Base-by-base conservation (phyloP, 2,888 invertebrate species). In the Chouioia cunea region DNA sequence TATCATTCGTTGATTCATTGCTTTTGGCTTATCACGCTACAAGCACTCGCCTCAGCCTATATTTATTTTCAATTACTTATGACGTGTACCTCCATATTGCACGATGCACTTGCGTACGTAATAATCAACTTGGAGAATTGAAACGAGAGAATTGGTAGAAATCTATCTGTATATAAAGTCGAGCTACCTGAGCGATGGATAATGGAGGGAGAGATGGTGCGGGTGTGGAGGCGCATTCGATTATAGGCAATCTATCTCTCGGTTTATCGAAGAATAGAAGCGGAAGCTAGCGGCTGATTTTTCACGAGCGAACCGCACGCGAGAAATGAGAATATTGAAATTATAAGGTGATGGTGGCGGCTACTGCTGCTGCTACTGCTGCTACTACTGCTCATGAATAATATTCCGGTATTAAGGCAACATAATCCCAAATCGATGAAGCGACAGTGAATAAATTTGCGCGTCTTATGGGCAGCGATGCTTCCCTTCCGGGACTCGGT, bases 391-490 rank as follows among this genome's bases (percentile, higher is more conserved):
- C 74, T 81, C 81, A 82, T 82, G 84, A 83, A 84, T 83, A 83
- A 82, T 83, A 83, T 83, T 83, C 80, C 76, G 76, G 77, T 80
- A 79, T 80, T 79, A 80, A 79, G 80, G 81, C 80, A 80, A 83
- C 82, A 82, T 84, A 82, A 84, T 83, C 80, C 77, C 76, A 78
- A 83, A 82, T 83, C 82, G 83, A 83, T 84, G 77, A 78, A 78
- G 79, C 79, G 75, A 77, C 77, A 78, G 74, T 75, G 81, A 82
- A 82, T 82, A 82, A 81, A 82, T 83, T 81, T 81, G 74, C 75
- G 68, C 76, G 59, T 65, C 68, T 65, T 56, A 64, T n/a, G 22
- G 36, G 36, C 52, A 2, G 20, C 48, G 15, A n/a, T 50, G 36
- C 18, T 71, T 52, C 46, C 18, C 47, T 52, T 46, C n/a, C 44